A percentile compares a stretch with the other conserved stretches of the same genome.
phyloP scores from a whole-genome alignment of 1,140 invertebrate species.

The Aphelinus certus region DNA sequence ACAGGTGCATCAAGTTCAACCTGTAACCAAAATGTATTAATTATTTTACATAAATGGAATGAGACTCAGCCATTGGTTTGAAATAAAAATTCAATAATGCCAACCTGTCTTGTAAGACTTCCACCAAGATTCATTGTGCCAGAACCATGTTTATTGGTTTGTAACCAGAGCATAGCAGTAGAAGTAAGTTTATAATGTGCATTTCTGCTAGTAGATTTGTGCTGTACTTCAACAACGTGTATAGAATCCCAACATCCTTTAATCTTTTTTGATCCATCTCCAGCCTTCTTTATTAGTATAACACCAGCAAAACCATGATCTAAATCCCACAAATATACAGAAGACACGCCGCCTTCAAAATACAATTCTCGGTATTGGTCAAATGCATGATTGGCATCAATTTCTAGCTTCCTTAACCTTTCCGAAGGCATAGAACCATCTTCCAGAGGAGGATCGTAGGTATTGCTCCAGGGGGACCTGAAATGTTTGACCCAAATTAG shows the following conservation, averaged over 20 bases:
- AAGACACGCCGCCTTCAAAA: conserved; percentile 99
- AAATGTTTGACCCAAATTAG: too few species aligned
- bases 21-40: conserved; percentile 61
- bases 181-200: conserved; percentile 99
- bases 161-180: conserved; percentile 99
- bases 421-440: conserved; percentile 99
- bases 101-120: conserved; percentile 94
- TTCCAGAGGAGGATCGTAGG: conserved; percentile 96
- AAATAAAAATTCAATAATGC: conserved; percentile 5
- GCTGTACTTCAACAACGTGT: conserved; percentile 98
- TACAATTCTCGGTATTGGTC: conserved; percentile 99
- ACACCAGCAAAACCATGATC: conserved; percentile 99
- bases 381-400: conserved; percentile 98
- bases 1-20: conserved; percentile 90
- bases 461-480: conserved; percentile 99
- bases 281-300: conserved; percentile 98
- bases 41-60: not conserved
- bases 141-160: conserved; percentile 95
- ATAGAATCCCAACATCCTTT: conserved; percentile 99
- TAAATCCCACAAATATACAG: conserved; percentile 99
- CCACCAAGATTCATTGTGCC: conserved; percentile 99
- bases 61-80: not conserved
- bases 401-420: conserved; percentile 91
- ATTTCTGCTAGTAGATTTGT: conserved; percentile 91
- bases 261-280: conserved; percentile 96